Evolutionary conservation across 2,113 vertebrate genomes (phyloP).

Genomic region (Lutjanus erythropterus): DNA sequence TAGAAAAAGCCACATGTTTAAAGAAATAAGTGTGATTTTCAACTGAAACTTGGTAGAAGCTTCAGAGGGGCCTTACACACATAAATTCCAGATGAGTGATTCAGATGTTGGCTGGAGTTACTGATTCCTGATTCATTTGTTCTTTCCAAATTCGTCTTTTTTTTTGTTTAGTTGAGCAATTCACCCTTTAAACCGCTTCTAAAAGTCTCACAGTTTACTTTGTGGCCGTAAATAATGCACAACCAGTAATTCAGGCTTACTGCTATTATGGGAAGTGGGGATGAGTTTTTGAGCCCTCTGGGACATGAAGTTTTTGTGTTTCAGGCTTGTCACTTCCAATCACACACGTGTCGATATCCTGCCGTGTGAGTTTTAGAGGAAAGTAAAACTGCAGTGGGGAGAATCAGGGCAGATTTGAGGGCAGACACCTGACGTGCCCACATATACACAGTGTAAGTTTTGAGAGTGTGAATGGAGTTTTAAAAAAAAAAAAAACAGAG

Average conservation of each 20-base stretch:
- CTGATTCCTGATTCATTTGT: constrained; percentile 29
- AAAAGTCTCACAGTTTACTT: neutral
- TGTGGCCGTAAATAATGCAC: constrained; percentile 14
- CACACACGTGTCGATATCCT: constrained; percentile 58
- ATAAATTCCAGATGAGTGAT: constrained; percentile 51
- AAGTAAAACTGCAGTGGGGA: constrained; percentile 26
- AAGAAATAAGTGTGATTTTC: neutral
- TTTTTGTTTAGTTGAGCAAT: constrained; percentile 21
- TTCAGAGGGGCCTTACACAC: neutral
- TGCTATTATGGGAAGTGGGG: constrained; percentile 45
- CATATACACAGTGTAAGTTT: constrained; percentile 8
- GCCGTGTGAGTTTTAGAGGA: constrained; percentile 26
- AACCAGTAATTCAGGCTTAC: neutral
- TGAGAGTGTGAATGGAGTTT: constrained; percentile 25
- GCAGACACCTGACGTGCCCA: neutral
- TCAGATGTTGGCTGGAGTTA: constrained; percentile 31
- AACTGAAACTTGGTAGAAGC: neutral
- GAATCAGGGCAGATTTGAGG: neutral
- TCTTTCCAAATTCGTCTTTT: constrained; percentile 16
- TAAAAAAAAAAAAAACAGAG: constrained; percentile 10
- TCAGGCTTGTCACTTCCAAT: constrained; percentile 44
- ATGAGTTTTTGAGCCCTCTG: constrained; percentile 4
- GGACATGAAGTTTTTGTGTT: neutral
- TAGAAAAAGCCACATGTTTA: constrained; percentile 29
- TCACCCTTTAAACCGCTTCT: neutral